Percentiles rank a stretch among this genome's conserved stretches.
Evolutionary conservation across 1,140 invertebrate species (phyloP).

Genomic region (Zaprionus camerounensis): DNA sequence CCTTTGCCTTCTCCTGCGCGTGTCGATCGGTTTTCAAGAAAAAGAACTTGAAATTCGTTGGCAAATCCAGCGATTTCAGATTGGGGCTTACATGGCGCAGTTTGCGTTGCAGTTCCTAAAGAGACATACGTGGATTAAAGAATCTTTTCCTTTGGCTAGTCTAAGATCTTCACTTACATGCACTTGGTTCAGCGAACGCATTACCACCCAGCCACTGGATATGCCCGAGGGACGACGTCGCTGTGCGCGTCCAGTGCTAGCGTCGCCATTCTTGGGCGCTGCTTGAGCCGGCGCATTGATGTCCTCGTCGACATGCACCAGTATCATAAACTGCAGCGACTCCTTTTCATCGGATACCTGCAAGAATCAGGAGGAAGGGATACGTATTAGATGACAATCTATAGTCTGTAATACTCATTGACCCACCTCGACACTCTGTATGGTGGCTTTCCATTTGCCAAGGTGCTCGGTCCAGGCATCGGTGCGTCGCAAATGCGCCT

Average conservation of each 20-base stretch:
- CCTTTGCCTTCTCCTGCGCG: conserved; percentile 92
- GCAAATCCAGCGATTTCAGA: conserved; percentile 92
- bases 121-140: background rate
- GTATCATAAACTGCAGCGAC: conserved; percentile 91
- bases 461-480: conserved; percentile 95
- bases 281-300: conserved; percentile 75
- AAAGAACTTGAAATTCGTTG: conserved; percentile 91
- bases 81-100: conserved; percentile 91
- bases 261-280: conserved; percentile 49
- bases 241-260: conserved; percentile 42
- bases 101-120: conserved; percentile 92
- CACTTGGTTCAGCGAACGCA: conserved; percentile 92
- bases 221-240: conserved; percentile 87
- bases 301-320: conserved; percentile 90
- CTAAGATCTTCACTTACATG: conserved; percentile 84
- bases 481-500: conserved; percentile 93
- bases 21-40: conserved; percentile 92
- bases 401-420: background rate
- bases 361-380: background rate
- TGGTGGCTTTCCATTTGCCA: conserved; percentile 92
- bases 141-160: background rate
- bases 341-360: conserved; percentile 92
- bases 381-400: background rate
- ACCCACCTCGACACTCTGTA: conserved; percentile 91
- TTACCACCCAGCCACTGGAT: conserved; percentile 92